Percentiles rank a stretch among this genome's conserved stretches.
Evolutionary conservation across 2,113 vertebrate species (phyloP).

Genomic region (Ceuthmochares aereus): DNA sequence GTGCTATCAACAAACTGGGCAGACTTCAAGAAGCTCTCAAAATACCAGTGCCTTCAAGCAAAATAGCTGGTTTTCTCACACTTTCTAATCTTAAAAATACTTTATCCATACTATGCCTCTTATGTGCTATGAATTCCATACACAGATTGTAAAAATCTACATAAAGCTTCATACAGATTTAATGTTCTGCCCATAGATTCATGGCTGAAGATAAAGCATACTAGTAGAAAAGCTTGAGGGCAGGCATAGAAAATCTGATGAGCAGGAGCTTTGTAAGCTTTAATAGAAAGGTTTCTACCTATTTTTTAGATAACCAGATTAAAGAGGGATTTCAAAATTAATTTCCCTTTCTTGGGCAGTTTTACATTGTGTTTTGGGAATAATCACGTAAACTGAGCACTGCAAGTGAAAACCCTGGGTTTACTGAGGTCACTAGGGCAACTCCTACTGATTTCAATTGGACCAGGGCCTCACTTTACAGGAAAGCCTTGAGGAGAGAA

Average conservation of each 20-base stretch:
- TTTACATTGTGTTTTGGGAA: constrained; percentile 2
- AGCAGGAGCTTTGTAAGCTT: neutral
- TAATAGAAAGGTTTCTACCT: neutral
- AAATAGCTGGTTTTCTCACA: neutral
- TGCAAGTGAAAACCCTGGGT: neutral
- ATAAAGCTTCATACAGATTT: neutral
- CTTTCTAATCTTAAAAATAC: neutral
- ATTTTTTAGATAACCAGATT: constrained; percentile 42
- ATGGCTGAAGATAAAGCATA: neutral
- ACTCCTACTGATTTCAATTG: neutral
- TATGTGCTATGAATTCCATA: neutral
- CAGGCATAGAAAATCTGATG: neutral
- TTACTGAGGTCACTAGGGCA: constrained; percentile 11
- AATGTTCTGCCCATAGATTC: neutral
- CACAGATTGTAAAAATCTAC: neutral
- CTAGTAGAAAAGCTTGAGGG: neutral
- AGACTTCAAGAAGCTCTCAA: constrained; percentile 1
- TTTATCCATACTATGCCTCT: neutral
- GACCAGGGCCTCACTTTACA: neutral
- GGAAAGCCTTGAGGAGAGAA: neutral
- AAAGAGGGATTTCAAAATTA: constrained; percentile 39
- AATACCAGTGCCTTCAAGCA: neutral
- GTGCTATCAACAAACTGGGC: neutral
- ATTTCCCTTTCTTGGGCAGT: constrained; percentile 21
- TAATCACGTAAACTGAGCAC: constrained; percentile 5